These are phyloP conservation scores for Cephus runcator DNA, from an alignment of 2,888 invertebrate species.

Conservation along the genomic window DNA sequence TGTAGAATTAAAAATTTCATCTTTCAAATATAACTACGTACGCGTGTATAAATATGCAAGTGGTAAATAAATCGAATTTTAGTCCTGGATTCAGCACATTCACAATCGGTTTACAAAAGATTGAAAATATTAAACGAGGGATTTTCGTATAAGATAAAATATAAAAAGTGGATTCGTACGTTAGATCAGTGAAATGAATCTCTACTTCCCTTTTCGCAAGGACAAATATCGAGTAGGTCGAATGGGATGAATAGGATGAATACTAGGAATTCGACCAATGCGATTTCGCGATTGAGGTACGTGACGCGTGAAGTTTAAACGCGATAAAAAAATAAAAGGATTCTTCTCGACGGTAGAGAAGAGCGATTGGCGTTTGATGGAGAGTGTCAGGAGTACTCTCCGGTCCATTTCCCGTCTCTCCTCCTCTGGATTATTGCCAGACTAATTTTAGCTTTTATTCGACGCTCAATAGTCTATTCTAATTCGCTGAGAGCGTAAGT, in stretches of 20 bases:
- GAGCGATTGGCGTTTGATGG: constrained; percentile 22
- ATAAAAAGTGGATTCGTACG: not conserved
- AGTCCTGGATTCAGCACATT: not conserved
- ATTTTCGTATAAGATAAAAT: not conserved
- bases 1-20: not conserved
- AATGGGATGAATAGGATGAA: not conserved
- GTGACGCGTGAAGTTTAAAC: not conserved
- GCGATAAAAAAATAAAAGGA: not conserved
- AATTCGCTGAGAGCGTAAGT: constrained; percentile 39
- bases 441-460: constrained; percentile 54
- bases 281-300: not conserved
- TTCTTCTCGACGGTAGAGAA: not conserved
- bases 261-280: not conserved
- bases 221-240: not conserved
- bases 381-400: constrained; percentile 16
- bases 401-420: constrained; percentile 36
- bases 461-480: constrained; percentile 50
- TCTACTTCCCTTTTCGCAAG: not conserved
- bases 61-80: not conserved
- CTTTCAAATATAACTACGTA: not conserved
- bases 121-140: not conserved
- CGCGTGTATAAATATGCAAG: not conserved
- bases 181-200: not conserved
- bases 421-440: constrained; percentile 51
- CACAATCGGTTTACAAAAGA: not conserved